Percentiles rank a stretch among this genome's conserved stretches.
These are phyloP conservation scores for Lepus timidus DNA, from an alignment of 2,113 vertebrate species.

Conservation along the genomic window DNA sequence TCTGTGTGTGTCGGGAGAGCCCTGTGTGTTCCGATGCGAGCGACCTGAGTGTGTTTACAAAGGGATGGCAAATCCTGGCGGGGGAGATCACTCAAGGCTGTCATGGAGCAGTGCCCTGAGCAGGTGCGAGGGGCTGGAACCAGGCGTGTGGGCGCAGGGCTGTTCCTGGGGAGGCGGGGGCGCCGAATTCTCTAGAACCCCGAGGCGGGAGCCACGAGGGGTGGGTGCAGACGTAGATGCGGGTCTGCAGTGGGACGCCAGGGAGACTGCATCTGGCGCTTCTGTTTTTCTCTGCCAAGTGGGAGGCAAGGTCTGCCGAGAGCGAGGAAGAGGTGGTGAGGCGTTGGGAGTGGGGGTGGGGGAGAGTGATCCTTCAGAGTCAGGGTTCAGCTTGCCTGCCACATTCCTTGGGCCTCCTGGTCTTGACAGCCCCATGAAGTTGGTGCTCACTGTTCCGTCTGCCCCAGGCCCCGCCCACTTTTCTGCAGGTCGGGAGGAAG, in stretches of 20 bases:
- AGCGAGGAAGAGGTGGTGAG: constrained; percentile 67
- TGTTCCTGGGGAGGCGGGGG: constrained; percentile 63
- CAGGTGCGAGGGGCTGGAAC: not conserved
- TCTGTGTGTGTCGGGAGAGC: no score
- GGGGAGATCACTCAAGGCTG: constrained; percentile 15
- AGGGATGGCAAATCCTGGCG: not conserved
- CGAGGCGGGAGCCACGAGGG: constrained; percentile 66
- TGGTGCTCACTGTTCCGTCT: not conserved
- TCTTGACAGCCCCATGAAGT: not conserved
- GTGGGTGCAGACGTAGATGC: constrained; percentile 73
- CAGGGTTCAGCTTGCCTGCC: constrained; percentile 34
- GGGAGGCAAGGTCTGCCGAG: constrained; percentile 78
- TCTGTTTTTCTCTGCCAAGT: constrained; percentile 81
- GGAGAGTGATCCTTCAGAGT: constrained; percentile 44
- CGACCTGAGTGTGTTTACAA: not conserved
- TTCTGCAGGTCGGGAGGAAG: no score
- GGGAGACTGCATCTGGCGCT: constrained; percentile 76
- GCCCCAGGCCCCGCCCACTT: not conserved
- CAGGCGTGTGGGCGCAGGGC: constrained; percentile 52
- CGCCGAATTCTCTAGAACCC: constrained; percentile 60
- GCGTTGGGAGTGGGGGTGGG: constrained; percentile 47
- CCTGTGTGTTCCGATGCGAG: not conserved
- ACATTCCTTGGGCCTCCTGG: not conserved
- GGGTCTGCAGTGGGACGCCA: constrained; percentile 78
- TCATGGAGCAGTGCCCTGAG: not conserved